These are phyloP conservation scores for Torymus texanus DNA, from an alignment of 2,888 invertebrate species.

Conservation along the genomic window DNA sequence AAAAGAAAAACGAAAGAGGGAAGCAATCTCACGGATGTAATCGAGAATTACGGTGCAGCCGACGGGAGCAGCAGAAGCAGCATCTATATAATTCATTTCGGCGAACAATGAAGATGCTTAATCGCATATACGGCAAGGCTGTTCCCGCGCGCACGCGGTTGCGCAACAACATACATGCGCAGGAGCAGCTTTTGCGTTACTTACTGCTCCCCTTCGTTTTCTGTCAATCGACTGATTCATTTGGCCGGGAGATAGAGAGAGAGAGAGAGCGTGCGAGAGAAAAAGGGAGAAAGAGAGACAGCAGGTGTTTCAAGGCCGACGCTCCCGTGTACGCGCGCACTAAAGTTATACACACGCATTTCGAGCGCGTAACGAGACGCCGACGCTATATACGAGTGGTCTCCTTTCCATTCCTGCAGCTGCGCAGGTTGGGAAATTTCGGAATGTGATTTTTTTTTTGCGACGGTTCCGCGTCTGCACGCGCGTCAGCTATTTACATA, in stretches of 20 bases:
- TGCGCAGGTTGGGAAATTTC: slow-evolving; percentile 42
- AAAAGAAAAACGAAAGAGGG: slow-evolving; percentile 12
- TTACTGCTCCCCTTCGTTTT: slow-evolving; percentile 50
- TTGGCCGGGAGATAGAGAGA: background rate
- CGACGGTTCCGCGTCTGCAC: background rate
- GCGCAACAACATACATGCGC: slow-evolving; percentile 59
- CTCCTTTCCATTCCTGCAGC: slow-evolving; percentile 45
- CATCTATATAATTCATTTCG: slow-evolving; percentile 3
- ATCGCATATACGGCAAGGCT: slow-evolving; percentile 59
- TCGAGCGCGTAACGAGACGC: too few species aligned
- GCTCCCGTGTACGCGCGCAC: slow-evolving; percentile 14
- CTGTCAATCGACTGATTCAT: slow-evolving; percentile 49
- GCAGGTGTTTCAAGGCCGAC: slow-evolving; percentile 63
- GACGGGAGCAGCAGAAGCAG: background rate
- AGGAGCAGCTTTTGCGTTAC: background rate
- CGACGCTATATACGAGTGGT: background rate
- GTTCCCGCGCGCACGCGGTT: slow-evolving; percentile 61
- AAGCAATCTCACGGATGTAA: slow-evolving; percentile 7
- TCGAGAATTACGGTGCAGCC: slow-evolving; percentile 21
- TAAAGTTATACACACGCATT: background rate
- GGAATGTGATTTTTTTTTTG: slow-evolving; percentile 13
- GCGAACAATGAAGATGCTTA: slow-evolving; percentile 61
- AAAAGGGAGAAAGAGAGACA: background rate
- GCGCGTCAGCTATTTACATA: too few species aligned
- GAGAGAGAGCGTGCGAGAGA: background rate